phyloP scores from a whole-genome alignment of 2,888 invertebrate genomes.

The Matsumyia berberina region DNA sequence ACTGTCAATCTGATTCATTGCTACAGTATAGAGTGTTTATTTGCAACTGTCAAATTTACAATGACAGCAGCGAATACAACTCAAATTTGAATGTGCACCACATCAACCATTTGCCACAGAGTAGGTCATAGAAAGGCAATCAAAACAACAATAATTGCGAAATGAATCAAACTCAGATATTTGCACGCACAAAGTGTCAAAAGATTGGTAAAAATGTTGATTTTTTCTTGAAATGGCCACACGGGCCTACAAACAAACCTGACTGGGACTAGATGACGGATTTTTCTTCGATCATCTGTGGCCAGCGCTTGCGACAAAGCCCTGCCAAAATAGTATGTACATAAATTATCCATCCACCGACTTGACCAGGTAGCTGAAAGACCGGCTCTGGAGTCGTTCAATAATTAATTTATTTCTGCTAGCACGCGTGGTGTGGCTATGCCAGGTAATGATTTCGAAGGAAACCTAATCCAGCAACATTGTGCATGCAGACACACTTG shows the following conservation, averaged over 20 bases:
- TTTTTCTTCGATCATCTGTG: background rate
- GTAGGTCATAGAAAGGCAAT: background rate
- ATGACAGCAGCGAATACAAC: too few species aligned
- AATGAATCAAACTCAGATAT: slow-evolving; percentile 7
- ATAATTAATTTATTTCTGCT: slow-evolving; percentile 52
- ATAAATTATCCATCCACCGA: slow-evolving; percentile 27
- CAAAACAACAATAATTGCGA: background rate
- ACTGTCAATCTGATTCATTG: background rate
- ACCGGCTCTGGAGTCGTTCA: slow-evolving; percentile 30
- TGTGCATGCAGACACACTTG: too few species aligned
- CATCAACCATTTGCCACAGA: background rate
- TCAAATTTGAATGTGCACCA: slow-evolving; percentile 6
- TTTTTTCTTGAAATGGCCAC: slow-evolving; percentile 4
- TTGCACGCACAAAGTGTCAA: slow-evolving; percentile 10
- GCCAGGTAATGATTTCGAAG: slow-evolving; percentile 1
- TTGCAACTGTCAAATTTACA: background rate
- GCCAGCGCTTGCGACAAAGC: background rate
- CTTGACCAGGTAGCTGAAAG: slow-evolving; percentile 37
- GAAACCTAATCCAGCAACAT: slow-evolving; percentile 18
- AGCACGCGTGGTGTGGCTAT: slow-evolving; percentile 39
- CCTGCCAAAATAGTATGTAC: slow-evolving; percentile 50
- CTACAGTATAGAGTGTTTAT: background rate
- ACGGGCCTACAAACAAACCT: background rate
- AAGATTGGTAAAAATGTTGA: slow-evolving; percentile 10
- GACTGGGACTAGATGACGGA: background rate